Base-by-base conservation (phyloP, 1,140 invertebrate genomes). In the Brachystomella parvula region DNA sequence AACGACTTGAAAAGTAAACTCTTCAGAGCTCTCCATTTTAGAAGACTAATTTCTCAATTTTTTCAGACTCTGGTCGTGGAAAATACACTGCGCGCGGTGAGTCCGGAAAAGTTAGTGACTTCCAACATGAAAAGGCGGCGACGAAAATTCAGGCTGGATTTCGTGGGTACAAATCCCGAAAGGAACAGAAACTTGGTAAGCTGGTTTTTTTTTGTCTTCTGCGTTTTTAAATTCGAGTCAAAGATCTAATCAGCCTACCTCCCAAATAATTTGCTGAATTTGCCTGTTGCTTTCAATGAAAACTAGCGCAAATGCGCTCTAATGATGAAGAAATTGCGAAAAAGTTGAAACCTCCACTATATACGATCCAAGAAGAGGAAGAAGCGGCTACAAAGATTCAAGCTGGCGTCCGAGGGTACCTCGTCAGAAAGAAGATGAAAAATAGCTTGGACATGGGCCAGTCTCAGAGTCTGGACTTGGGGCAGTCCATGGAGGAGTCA, bases 81-180 rank as follows among this genome's bases (percentile, higher is more conserved):
- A n/a, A n/a, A n/a, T n/a, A n/a, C n/a, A n/a, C n/a, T n/a, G n/a
- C n/a, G n/a, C n/a, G n/a, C n/a, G n/a, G n/a, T n/a, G n/a, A n/a
- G n/a, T n/a, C n/a, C n/a, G n/a, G n/a, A n/a, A n/a, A n/a, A n/a
- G n/a, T 24, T 53, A 53, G 21, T 15, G 15, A 26, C 12, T 6
- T 26, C 15, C 12, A 53, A 53, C 15, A 53, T 15, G 65, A 63
- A 3, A 68, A 76, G 67, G 87, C 87, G 28, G 87, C 87, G 17
- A 85, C 83, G 2, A 88, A 85, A 75, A 89, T 89, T 61, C 88
- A 89, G 76, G 86, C 87, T 33, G 82, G 84, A 61, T 88, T 86
- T 76, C 80, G 86, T 58, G 87, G 87, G 1, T 88, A 87, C 72
- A 81, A 84, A 64, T 83, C 86, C 1, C 77, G 87, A 31, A 87